phyloP scores from a whole-genome alignment of 2,888 invertebrate species.

The Archaeoteleia sp. region DNA sequence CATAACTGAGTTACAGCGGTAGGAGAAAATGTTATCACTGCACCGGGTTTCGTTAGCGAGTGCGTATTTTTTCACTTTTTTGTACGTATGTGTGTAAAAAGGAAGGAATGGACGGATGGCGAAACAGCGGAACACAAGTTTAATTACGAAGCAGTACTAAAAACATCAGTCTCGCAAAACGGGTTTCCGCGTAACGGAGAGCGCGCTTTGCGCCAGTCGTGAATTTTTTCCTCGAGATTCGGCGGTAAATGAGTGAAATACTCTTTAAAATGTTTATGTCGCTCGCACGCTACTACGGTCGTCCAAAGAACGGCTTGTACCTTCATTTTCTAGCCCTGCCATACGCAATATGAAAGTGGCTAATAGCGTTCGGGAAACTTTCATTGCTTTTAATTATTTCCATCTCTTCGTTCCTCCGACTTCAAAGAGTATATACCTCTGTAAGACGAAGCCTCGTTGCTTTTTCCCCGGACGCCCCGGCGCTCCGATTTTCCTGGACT shows the following conservation, averaged over 20 bases:
- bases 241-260: conserved; percentile 60
- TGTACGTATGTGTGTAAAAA: conserved; percentile 44
- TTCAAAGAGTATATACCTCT: conserved; percentile 45
- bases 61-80: conserved; percentile 51
- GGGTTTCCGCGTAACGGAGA: conserved; percentile 45
- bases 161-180: conserved; percentile 62
- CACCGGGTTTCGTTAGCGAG: conserved; percentile 53
- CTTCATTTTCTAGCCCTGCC: conserved; percentile 48
- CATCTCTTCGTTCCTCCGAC: conserved; percentile 59
- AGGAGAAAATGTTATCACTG: conserved; percentile 57
- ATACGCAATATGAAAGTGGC: conserved; percentile 60
- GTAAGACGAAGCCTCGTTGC: conserved; percentile 40
- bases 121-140: conserved; percentile 69
- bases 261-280: conserved; percentile 66
- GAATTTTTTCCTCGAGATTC: conserved; percentile 51
- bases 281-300: conserved; percentile 56
- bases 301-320: conserved; percentile 38
- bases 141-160: conserved; percentile 69
- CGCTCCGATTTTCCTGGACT: conserved; percentile 13
- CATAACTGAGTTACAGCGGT: conserved; percentile 56
- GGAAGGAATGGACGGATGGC: conserved; percentile 66
- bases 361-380: conserved; percentile 65
- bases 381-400: conserved; percentile 71
- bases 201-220: conserved; percentile 46
- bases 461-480: conserved; percentile 11